Conservation (phyloP, 2,797 vertebrate genomes). For the Loriculus beryllinus region DNA sequence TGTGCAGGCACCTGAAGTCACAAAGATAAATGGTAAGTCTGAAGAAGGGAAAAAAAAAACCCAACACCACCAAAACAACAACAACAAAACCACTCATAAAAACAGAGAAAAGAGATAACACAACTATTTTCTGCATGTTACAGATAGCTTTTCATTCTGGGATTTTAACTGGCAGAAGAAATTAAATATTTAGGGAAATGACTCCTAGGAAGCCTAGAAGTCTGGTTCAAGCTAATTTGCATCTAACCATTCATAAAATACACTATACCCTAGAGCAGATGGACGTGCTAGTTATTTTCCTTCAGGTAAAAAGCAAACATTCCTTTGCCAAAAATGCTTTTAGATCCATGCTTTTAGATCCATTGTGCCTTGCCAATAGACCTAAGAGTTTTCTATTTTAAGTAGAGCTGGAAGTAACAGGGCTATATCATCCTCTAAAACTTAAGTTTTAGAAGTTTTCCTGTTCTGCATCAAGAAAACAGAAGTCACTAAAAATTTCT, state of each 20-base stretch:
- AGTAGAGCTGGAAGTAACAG: conserved; percentile 18
- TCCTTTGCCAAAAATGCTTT: conserved; percentile 62
- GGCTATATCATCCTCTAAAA: conserved; percentile 9
- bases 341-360: conserved; percentile 54
- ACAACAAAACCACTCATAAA: neutral
- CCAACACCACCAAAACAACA: neutral
- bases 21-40: neutral
- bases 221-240: conserved; percentile 46
- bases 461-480: neutral
- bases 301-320: conserved; percentile 59
- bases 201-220: conserved; percentile 47
- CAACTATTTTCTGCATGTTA: neutral
- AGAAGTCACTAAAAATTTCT: neutral
- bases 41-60: neutral
- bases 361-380: conserved; percentile 6
- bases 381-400: conserved; percentile 28
- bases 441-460: neutral
- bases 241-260: conserved; percentile 68
- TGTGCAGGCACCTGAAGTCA: neutral
- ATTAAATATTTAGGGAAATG: conserved; percentile 64
- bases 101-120: neutral
- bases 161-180: conserved; percentile 55
- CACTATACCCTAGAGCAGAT: conserved; percentile 44
- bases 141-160: conserved; percentile 31
- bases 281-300: conserved; percentile 43